phyloP scores from a whole-genome alignment of 2,797 vertebrate species.

The Gallirallus australis region DNA sequence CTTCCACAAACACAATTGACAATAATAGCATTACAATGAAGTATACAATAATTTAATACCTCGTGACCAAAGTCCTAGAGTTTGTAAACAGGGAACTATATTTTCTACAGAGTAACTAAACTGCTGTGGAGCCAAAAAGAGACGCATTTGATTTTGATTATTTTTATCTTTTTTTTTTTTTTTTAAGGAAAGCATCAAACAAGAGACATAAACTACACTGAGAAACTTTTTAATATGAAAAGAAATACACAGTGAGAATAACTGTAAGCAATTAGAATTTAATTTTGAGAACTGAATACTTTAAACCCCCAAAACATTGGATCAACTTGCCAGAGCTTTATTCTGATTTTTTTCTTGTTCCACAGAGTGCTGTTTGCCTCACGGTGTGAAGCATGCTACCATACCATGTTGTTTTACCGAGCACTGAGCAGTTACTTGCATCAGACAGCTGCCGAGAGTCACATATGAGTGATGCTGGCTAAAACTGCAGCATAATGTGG shows the following conservation, averaged over 20 bases:
- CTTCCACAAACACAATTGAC: background rate
- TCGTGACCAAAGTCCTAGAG: background rate
- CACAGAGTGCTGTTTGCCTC: background rate
- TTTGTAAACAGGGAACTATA: background rate
- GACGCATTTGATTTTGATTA: background rate
- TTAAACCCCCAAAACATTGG: background rate
- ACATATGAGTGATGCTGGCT: slow-evolving; percentile 16
- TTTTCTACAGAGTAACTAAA: background rate
- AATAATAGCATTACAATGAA: background rate
- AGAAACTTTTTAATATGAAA: background rate
- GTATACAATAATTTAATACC: background rate
- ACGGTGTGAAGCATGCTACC: slow-evolving; percentile 11
- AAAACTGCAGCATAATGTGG: background rate
- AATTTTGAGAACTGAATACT: background rate
- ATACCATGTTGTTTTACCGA: slow-evolving; percentile 6
- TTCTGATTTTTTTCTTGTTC: slow-evolving; percentile 25
- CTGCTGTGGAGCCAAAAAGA: background rate
- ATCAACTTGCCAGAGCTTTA: background rate
- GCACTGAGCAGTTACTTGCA: slow-evolving; percentile 39
- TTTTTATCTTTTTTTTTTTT: too few species aligned
- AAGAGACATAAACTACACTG: background rate
- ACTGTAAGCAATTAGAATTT: background rate
- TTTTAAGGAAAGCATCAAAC: background rate
- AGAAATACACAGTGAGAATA: background rate
- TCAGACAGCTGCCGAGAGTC: background rate